Percentiles rank a stretch among this genome's conserved stretches.
Evolutionary conservation across 2,797 vertebrate species (phyloP).

Genomic region (Parauchenoglanis punctatus): DNA sequence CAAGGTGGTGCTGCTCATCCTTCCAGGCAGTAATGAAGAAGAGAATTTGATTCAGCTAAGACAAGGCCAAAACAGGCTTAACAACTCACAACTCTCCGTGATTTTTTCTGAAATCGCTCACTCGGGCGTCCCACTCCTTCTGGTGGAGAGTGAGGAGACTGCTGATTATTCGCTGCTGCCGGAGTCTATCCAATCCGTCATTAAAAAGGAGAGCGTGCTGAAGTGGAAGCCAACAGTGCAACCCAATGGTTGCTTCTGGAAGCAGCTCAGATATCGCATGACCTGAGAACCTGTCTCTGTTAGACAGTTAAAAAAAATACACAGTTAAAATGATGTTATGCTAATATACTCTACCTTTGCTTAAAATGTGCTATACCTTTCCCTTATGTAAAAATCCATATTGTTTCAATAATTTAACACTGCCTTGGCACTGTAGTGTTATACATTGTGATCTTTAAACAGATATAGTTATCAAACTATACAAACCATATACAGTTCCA

Average conservation of each 20-base stretch:
- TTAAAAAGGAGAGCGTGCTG: conserved; percentile 72
- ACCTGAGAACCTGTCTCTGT: conserved; percentile 54
- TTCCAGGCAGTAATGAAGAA: conserved; percentile 17
- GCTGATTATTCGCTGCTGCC: conserved; percentile 76
- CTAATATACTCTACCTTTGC: not conserved
- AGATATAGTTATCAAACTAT: not conserved
- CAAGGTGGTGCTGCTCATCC: conserved; percentile 47
- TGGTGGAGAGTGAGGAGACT: conserved; percentile 79
- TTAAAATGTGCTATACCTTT: not conserved
- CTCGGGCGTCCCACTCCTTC: conserved; percentile 75
- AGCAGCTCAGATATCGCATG: conserved; percentile 79
- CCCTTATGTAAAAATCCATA: not conserved
- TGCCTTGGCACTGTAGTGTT: not conserved
- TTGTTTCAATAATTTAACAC: not conserved
- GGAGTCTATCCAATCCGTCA: conserved; percentile 77
- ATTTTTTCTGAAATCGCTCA: conserved; percentile 75
- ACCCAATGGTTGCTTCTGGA: conserved; percentile 78
- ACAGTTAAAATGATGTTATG: not conserved
- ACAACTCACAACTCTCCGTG: conserved; percentile 71
- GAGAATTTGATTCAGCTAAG: conserved; percentile 12
- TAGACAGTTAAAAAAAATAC: too few species aligned
- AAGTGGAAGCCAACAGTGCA: conserved; percentile 71
- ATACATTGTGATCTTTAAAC: not conserved
- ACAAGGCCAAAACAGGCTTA: conserved; percentile 42
- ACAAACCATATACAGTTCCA: not conserved